phyloP scores from a whole-genome alignment of 2,113 vertebrate species.

The Calyptomena viridis region DNA sequence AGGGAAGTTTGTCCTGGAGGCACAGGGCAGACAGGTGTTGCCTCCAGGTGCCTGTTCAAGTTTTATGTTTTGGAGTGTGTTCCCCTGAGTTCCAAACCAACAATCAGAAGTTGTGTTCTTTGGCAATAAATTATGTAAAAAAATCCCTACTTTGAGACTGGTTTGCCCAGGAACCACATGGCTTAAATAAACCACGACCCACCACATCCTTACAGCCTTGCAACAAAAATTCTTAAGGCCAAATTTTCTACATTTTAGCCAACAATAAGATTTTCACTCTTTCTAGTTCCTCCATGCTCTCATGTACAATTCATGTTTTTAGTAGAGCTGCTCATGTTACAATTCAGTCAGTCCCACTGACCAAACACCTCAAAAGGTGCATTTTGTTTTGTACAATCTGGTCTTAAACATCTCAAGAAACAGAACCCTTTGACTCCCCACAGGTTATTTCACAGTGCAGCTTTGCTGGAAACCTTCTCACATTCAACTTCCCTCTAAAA shows the following conservation, averaged over 20 bases:
- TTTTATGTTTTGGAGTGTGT: neutral
- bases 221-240: neutral
- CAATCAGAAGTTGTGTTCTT: neutral
- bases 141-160: neutral
- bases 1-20: neutral
- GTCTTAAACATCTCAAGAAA: neutral
- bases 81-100: neutral
- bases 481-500: neutral
- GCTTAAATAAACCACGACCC: neutral
- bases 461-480: neutral
- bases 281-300: neutral
- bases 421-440: neutral
- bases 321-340: accelerated
- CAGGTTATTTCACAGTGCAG: neutral
- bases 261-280: neutral
- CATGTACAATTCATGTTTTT: neutral
- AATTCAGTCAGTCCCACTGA: neutral
- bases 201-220: neutral
- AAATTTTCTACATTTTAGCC: neutral
- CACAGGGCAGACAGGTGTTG: neutral
- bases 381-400: neutral
- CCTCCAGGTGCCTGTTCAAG: neutral
- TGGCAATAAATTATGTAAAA: neutral
- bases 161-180: neutral
- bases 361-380: neutral